These are phyloP conservation scores for Platycheirus rosarum DNA, from an alignment of 2,888 invertebrate genomes.

Conservation along the genomic window DNA sequence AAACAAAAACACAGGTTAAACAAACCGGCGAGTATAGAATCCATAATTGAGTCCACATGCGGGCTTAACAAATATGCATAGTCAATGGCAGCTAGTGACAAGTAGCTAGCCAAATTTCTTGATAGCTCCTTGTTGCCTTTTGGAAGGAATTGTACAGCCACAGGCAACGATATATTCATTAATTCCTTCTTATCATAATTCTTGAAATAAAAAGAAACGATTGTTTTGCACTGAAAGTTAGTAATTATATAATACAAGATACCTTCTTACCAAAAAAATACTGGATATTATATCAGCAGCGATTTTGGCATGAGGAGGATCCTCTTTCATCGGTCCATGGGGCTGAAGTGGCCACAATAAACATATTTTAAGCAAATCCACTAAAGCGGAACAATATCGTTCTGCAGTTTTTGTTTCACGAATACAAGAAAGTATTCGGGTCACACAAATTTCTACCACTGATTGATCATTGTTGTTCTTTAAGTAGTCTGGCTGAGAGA, in stretches of 20 bases:
- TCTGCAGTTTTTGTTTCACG: constrained; percentile 94
- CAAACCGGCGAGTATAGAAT: constrained; percentile 92
- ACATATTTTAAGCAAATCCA: constrained; percentile 93
- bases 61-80: constrained; percentile 93
- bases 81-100: constrained; percentile 95
- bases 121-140: constrained; percentile 95
- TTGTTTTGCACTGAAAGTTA: too few species aligned
- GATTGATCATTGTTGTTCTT: constrained; percentile 96
- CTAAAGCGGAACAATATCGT: constrained; percentile 91
- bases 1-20: neutral
- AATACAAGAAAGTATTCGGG: constrained; percentile 94
- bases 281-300: constrained; percentile 97
- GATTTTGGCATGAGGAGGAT: constrained; percentile 98
- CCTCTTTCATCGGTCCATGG: constrained; percentile 87
- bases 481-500: constrained; percentile 91
- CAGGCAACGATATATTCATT: constrained; percentile 88
- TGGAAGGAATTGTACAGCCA: constrained; percentile 95
- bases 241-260: neutral
- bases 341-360: constrained; percentile 94
- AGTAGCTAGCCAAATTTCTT: constrained; percentile 94
- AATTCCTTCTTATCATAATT: constrained; percentile 86
- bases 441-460: constrained; percentile 96
- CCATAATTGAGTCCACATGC: constrained; percentile 94
- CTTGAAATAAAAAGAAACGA: constrained; percentile 77
- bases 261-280: constrained; percentile 91